Conservation (phyloP, 2,797 vertebrate species). For the Spondyliosoma cantharus region DNA sequence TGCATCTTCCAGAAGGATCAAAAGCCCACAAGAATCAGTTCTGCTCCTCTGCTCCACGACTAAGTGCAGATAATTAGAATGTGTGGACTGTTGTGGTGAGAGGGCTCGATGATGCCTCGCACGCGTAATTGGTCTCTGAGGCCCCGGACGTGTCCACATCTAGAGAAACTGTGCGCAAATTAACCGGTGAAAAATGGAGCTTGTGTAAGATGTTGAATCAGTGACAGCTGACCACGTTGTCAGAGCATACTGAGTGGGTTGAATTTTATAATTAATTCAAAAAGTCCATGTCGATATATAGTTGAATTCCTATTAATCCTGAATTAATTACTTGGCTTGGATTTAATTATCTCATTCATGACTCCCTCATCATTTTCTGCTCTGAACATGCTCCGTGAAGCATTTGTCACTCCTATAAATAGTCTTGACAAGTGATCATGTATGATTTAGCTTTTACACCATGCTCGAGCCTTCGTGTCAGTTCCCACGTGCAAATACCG, state of each 20-base stretch:
- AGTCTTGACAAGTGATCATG: neutral
- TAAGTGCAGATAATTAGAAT: conserved; percentile 57
- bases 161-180: conserved; percentile 22
- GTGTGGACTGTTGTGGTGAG: conserved; percentile 47
- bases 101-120: conserved; percentile 42
- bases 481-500: neutral
- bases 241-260: neutral
- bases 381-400: neutral
- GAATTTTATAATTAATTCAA: neutral
- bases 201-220: neutral
- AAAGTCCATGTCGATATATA: neutral
- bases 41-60: conserved; percentile 33
- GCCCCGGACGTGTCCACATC: conserved; percentile 23
- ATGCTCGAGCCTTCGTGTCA: neutral
- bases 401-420: neutral
- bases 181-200: neutral
- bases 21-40: conserved; percentile 30
- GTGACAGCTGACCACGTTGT: neutral
- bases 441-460: neutral
- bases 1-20: conserved; percentile 11
- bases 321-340: conserved; percentile 4
- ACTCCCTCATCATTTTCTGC: conserved; percentile 19
- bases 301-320: neutral
- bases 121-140: conserved; percentile 68
- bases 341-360: conserved; percentile 30